Evolutionary conservation across 2,797 vertebrate species (phyloP), one percentile per base, ranked within the genome.

Genomic region (Pogoniulus pusillus): DNA sequence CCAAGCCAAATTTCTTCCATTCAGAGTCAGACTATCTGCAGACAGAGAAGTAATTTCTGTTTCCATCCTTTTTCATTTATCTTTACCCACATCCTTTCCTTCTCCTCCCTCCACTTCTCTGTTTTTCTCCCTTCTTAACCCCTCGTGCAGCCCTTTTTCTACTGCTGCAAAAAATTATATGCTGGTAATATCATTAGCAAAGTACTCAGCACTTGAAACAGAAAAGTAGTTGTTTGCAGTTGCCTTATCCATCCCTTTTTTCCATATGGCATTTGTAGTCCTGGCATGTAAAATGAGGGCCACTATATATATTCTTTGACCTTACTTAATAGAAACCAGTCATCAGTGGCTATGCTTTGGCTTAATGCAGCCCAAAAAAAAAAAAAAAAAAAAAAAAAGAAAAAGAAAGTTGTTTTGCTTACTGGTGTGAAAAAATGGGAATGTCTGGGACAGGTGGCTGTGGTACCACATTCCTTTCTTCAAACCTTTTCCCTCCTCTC

Each of bases 41-140:
- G 10, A 51, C 51, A 54, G 10, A 71, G 8, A 55, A 65, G 5
- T 35, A 81, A 34, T 39, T 69, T 86, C 69, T 60, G 39, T 73
- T 87, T 62, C 49, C 29, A 17, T 58, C 73, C 2, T 16, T 82
- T 82, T 77, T n/a, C 1, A 19, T 73, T 64, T 45, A 1, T 47
- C 41, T 80, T 60, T 73, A 59, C 3, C 1, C 1, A 3, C 30
- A 9, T 54, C 10, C 30, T 43, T 9, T 32, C 5, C 12, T 80
- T 12, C 19, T 34, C 17, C 7, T 9, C 5, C 26, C 12, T 4
- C 6, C 3, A 0, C 5, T 27, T 18, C 17, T 41, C 20, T 11
- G 2, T 3, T 5, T 7, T 54, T 29, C 41, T 43, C 17, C 5
- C 3, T 10, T 15, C 19, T 24, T 9, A 26, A 20, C 2, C 12